Conservation (phyloP, 2,113 vertebrate species). For the Nansenia antarctica region DNA sequence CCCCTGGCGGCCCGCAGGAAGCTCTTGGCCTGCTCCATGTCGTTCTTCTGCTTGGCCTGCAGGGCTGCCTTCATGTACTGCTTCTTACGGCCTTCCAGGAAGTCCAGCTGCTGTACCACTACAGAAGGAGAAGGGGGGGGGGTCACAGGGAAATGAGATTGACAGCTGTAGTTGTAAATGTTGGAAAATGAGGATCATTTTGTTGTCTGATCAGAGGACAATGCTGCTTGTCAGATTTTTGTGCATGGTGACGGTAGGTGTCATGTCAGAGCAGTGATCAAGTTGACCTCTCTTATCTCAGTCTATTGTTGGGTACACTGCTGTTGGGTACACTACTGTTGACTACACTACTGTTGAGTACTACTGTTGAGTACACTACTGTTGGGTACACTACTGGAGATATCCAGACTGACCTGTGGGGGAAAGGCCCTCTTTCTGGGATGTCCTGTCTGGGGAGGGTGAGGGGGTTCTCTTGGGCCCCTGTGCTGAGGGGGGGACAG, state of each 20-base stretch:
- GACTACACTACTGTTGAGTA: too few relatives aligned
- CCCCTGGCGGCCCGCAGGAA: conserved; percentile 85
- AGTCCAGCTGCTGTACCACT: conserved; percentile 85
- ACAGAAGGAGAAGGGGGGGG: conserved; percentile 22
- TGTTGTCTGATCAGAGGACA: not conserved
- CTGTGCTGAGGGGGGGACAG: conserved; percentile 38
- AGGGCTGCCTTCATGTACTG: conserved; percentile 91
- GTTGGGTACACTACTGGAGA: not conserved
- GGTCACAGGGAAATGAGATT: not conserved
- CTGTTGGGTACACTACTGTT: too few relatives aligned
- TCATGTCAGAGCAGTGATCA: not conserved
- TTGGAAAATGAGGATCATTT: not conserved
- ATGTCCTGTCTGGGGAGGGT: conserved; percentile 55
- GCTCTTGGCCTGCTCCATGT: conserved; percentile 86
- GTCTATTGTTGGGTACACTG: not conserved
- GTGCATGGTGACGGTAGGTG: not conserved
- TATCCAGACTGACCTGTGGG: conserved; percentile 51
- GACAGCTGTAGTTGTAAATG: not conserved
- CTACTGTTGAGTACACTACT: too few relatives aligned
- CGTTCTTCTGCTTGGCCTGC: conserved; percentile 90
- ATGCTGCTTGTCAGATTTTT: too few relatives aligned
- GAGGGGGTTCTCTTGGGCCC: conserved; percentile 43
- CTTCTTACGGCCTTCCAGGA: conserved; percentile 86
- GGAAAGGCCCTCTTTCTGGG: conserved; percentile 46
- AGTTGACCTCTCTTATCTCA: not conserved